phyloP scores from a whole-genome alignment of 2,113 vertebrate species.

The Myodes glareolus region DNA sequence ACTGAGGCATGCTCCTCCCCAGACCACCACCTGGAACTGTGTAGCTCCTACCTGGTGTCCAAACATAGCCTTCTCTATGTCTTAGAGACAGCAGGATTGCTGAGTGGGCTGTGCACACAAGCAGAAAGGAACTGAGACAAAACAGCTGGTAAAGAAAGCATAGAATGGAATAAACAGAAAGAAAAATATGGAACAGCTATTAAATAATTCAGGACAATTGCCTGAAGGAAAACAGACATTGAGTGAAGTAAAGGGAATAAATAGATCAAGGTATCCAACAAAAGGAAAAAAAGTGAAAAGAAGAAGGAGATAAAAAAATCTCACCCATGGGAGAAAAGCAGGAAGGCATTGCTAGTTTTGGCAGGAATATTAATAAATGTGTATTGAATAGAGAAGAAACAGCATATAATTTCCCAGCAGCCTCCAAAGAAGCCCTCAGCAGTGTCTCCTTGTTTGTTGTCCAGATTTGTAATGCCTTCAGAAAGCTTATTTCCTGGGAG shows the following conservation, averaged over 20 bases:
- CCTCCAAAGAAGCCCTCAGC: background rate
- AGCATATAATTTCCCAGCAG: slow-evolving; percentile 7
- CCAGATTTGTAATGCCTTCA: background rate
- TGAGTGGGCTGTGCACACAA: background rate
- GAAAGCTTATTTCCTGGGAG: background rate
- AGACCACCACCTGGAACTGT: background rate
- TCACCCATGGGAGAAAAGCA: slow-evolving; percentile 48
- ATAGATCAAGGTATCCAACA: slow-evolving; percentile 43
- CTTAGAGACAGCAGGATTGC: background rate
- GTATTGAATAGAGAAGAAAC: slow-evolving; percentile 39
- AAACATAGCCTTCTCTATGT: background rate
- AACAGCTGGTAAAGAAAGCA: background rate
- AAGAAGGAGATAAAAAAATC: slow-evolving; percentile 50
- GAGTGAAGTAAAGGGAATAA: slow-evolving; percentile 53
- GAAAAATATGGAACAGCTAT: background rate
- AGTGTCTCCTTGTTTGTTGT: background rate
- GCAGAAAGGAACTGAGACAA: background rate
- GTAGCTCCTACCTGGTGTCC: background rate
- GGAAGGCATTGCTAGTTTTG: background rate
- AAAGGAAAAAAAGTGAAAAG: slow-evolving; percentile 39
- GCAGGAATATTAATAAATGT: slow-evolving; percentile 62
- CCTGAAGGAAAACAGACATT: slow-evolving; percentile 58
- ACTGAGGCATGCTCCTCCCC: background rate
- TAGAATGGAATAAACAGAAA: background rate
- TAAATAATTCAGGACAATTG: slow-evolving; percentile 68